Conservation (phyloP, 2,888 invertebrate species). For the Rotaria socialis region DNA sequence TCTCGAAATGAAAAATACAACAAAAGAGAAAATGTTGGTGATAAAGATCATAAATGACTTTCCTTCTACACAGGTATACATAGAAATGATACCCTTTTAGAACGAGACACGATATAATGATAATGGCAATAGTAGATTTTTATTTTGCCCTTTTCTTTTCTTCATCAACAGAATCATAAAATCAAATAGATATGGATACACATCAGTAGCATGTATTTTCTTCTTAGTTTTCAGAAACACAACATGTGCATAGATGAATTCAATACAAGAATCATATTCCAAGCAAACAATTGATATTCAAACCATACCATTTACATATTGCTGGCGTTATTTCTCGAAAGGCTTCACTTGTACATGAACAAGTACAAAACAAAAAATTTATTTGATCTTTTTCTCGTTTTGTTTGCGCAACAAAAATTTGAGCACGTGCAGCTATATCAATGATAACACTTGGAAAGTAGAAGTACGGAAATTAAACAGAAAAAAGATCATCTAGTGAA, state of each 20-base stretch:
- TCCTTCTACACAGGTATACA: background rate
- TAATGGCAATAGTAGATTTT: constrained; percentile 18
- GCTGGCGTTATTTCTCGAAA: background rate
- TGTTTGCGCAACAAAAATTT: background rate
- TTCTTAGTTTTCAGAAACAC: background rate
- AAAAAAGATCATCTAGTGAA: background rate
- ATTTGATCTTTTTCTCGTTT: background rate
- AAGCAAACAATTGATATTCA: background rate
- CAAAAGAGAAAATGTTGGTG: background rate
- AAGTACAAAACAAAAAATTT: background rate
- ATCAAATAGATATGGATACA: background rate
- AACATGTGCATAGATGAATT: background rate
- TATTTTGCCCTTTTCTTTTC: constrained; percentile 22
- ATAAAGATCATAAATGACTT: constrained; percentile 28
- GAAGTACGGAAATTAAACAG: too few relatives aligned
- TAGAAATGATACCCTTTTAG: background rate
- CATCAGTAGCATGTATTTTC: background rate
- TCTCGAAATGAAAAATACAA: background rate
- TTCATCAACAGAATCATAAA: background rate
- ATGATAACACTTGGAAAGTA: too few relatives aligned
- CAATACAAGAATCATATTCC: background rate
- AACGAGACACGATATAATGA: background rate
- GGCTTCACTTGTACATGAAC: background rate
- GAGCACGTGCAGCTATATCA: background rate
- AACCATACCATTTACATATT: background rate